Evolutionary conservation across 1,140 invertebrate genomes (phyloP).

Genomic region (Drosophila nikananu): DNA sequence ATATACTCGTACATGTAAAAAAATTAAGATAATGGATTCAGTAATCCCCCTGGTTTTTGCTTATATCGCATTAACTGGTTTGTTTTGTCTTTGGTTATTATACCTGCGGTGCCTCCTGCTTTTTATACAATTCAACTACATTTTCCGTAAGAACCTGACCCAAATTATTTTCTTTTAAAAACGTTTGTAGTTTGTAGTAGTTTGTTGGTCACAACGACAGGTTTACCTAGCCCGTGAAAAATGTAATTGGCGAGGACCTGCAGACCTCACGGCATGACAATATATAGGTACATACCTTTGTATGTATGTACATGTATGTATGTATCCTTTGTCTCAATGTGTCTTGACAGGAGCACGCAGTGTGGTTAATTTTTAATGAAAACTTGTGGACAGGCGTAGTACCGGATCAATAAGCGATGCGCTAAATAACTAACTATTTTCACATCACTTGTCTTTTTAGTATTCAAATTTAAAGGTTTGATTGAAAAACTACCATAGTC

Average conservation of each 20-base stretch:
- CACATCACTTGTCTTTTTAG: slow-evolving; percentile 13
- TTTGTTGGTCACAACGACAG: not conserved
- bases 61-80: too few species aligned
- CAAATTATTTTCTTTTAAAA: not conserved
- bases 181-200: not conserved
- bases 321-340: not conserved
- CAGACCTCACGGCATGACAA: not conserved
- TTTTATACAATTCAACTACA: not conserved
- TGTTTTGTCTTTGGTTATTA: too few species aligned
- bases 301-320: too few species aligned
- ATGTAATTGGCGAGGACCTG: not conserved
- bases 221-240: not conserved
- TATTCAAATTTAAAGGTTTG: not conserved
- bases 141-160: not conserved
- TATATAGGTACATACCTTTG: not conserved
- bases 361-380: slow-evolving; percentile 47
- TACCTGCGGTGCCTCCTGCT: too few species aligned
- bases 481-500: not conserved
- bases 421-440: slow-evolving; percentile 9
- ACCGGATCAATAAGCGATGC: not conserved
- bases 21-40: too few species aligned
- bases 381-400: slow-evolving; percentile 22
- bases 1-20: too few species aligned
- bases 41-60: too few species aligned
- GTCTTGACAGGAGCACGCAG: slow-evolving; percentile 45